These are phyloP conservation scores for Bellardia pandia DNA, from an alignment of 2,888 invertebrate species.

Conservation along the genomic window DNA sequence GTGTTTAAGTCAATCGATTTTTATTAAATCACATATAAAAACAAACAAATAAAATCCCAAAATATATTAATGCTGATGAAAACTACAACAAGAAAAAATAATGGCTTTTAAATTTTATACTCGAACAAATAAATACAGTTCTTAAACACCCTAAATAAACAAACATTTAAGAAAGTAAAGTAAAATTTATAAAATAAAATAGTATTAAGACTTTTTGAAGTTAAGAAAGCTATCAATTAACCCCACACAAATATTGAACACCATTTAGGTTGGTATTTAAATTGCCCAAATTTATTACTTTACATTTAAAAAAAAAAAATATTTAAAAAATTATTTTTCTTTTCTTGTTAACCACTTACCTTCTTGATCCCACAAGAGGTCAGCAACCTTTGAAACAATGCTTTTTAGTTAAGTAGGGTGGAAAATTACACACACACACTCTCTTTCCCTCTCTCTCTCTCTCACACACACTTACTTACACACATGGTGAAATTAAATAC, in stretches of 20 bases:
- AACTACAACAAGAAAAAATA: conserved; percentile 37
- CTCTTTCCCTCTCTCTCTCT: background rate
- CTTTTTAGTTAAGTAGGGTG: conserved; percentile 28
- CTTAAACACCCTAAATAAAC: conserved; percentile 31
- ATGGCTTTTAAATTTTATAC: conserved; percentile 67
- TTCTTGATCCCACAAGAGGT: conserved; percentile 36
- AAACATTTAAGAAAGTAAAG: background rate
- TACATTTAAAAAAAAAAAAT: background rate
- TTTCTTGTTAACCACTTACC: conserved; percentile 34
- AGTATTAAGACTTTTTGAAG: conserved; percentile 66
- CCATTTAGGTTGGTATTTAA: conserved; percentile 57
- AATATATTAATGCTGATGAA: conserved; percentile 48
- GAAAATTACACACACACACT: background rate
- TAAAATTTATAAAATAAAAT: conserved; percentile 61
- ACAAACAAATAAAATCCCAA: conserved; percentile 47
- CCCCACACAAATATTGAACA: conserved; percentile 45
- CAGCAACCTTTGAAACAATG: conserved; percentile 36
- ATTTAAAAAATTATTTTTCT: conserved; percentile 24
- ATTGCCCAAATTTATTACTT: background rate
- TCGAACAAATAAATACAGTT: conserved; percentile 52
- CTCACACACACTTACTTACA: too few relatives aligned
- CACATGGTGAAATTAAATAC: too few relatives aligned
- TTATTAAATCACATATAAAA: conserved; percentile 12
- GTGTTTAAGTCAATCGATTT: conserved; percentile 81
- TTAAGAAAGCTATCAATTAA: conserved; percentile 41